phyloP scores from a whole-genome alignment of 2,797 vertebrate species.

The Sternotherus odoratus region DNA sequence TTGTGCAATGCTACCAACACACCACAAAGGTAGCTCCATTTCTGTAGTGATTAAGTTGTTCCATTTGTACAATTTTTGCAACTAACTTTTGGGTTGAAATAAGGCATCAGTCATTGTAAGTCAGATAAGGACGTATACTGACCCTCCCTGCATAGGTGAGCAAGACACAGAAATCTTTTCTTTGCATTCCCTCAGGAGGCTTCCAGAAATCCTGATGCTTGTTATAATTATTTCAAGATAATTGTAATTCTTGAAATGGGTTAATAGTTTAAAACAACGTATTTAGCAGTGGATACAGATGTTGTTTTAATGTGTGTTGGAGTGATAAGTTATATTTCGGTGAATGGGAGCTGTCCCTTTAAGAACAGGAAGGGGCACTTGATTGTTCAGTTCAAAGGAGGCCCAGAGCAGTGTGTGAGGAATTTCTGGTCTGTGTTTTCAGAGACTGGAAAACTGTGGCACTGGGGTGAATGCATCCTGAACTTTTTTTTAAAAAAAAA shows the following conservation, averaged over 20 bases:
- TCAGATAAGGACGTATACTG: not conserved
- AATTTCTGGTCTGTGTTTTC: not conserved
- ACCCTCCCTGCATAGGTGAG: not conserved
- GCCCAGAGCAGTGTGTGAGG: not conserved
- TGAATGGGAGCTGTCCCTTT: not conserved
- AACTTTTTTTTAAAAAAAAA: not conserved
- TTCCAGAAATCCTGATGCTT: not conserved
- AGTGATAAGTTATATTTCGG: not conserved
- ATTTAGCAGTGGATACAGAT: not conserved
- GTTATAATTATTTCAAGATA: not conserved
- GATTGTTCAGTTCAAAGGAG: not conserved
- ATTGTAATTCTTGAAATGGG: not conserved
- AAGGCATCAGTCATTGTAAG: not conserved
- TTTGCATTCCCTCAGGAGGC: not conserved
- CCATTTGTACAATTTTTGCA: not conserved
- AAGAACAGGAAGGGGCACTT: not conserved
- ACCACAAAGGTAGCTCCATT: rapidly evolving
- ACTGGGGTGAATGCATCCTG: not conserved
- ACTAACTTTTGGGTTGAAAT: not conserved
- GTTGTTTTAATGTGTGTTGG: not conserved
- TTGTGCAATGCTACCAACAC: not conserved
- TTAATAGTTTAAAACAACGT: not conserved
- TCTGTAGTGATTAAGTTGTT: not conserved
- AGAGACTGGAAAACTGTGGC: not conserved
- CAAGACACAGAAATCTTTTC: not conserved